Evolutionary conservation across 2,113 vertebrate species (phyloP), one percentile per base, ranked within the genome.

Genomic region (Daubentonia madagascariensis): DNA sequence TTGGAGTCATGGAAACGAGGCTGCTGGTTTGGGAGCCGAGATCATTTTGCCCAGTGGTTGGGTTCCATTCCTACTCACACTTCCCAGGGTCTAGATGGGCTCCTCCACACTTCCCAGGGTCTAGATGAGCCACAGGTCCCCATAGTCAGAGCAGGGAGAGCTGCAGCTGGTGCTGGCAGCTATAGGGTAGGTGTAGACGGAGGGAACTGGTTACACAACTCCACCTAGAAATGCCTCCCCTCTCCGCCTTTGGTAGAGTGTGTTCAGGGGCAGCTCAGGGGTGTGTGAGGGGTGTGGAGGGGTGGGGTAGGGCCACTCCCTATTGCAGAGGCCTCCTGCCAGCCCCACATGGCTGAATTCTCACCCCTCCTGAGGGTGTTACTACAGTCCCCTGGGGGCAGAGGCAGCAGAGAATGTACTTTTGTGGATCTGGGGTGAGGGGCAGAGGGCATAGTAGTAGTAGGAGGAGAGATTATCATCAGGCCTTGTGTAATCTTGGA

Each of bases 341-440:
- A 95, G 93, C 83, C n/a, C 89, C 65, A 43, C 0, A 0, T 59
- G 40, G 20, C 43, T 94, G 95, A 93, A 91, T 95, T 97, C 59
- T 96, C n/a, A 85, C 68, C 89, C 43, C 9, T 61, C 28, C 14
- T 17, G 28, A 5, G 48, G 10, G 10, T 68, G 83, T 73, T 61
- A 54, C 70, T 50, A 23, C 20, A 32, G 76, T n/a, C 37, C 22
- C 5, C 3, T 1, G 6, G 43, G 32, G n/a, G n/a, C 28, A 54
- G 73, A 57, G 70, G 73, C 73, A 81, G 70, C 61, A n/a, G 78
- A 91, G 84, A 20, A 89, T 45, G 61, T 1, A n/a, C 48, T 84
- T 92, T 52, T 28, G 23, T 35, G 37, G 40, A 52, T 30, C 75
- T 30, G 6, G 17, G 30, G 61, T 23, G 2, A 12, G 30, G 52